A percentile compares a stretch with the other conserved stretches of the same genome.
These are phyloP conservation scores for Cotesia congregata DNA, from an alignment of 2,888 invertebrate genomes.

Conservation along the genomic window DNA sequence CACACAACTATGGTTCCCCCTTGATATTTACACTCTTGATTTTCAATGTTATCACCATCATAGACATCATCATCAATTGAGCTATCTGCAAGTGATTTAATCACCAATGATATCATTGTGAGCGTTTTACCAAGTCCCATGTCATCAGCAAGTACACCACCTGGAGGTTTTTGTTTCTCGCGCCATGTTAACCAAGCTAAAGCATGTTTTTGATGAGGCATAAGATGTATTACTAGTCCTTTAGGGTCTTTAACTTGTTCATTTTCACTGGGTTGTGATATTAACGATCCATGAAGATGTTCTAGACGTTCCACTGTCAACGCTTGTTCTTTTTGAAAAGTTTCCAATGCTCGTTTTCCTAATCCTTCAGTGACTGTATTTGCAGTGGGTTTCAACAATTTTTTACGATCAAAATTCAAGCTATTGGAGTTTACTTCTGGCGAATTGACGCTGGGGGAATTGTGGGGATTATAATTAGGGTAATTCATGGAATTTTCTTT, in stretches of 20 bases:
- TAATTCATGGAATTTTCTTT: neutral
- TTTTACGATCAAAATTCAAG: neutral
- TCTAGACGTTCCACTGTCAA: slow-evolving; percentile 81
- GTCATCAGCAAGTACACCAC: slow-evolving; percentile 90
- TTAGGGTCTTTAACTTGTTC: slow-evolving; percentile 75
- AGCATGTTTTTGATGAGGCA: slow-evolving; percentile 89
- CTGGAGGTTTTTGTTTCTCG: slow-evolving; percentile 86
- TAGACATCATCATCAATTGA: slow-evolving; percentile 63
- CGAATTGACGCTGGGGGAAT: neutral
- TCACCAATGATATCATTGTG: slow-evolving; percentile 83
- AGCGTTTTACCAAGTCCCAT: slow-evolving; percentile 89
- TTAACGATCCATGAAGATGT: slow-evolving; percentile 80
- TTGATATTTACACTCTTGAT: slow-evolving; percentile 21
- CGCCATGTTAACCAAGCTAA: slow-evolving; percentile 92
- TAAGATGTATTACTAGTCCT: slow-evolving; percentile 74
- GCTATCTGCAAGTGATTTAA: slow-evolving; percentile 57
- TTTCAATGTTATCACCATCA: slow-evolving; percentile 54
- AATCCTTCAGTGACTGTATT: slow-evolving; percentile 44
- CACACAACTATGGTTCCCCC: slow-evolving; percentile 92
- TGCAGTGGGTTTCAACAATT: slow-evolving; percentile 26
- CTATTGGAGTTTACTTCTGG: neutral
- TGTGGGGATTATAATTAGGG: neutral
- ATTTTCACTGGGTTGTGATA: slow-evolving; percentile 77
- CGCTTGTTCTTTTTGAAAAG: slow-evolving; percentile 78
- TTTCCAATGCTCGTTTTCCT: slow-evolving; percentile 74